Evolutionary conservation across 2,113 vertebrate species (phyloP), one percentile per base, ranked within the genome.

Genomic region (Xiphophorus couchianus): DNA sequence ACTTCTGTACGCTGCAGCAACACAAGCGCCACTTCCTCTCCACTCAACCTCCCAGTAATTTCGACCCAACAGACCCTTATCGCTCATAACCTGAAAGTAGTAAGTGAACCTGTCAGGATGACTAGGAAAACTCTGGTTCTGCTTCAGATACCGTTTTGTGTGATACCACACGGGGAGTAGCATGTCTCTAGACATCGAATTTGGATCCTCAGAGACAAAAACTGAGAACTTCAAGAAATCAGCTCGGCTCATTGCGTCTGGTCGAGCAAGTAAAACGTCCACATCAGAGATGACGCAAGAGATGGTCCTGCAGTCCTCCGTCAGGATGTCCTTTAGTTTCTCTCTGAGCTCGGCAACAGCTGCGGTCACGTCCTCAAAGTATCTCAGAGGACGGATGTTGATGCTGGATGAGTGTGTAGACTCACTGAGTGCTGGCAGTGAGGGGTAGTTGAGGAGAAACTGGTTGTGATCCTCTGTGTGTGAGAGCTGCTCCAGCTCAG

Each of bases 381-480:
- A 13, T 3, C n/a, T 62, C 8, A 11, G 70, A 42, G 33, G 70
- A 62, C 7, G 31, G 7, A 19, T 12, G 0, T 15, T 8, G 69
- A 39, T 28, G 25, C 54, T 29, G 69, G 69, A 61, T 28, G 54
- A 61, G 54, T 33, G 31, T 61, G 33, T 14, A 11, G 69, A 11
- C 33, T 39, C 54, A 39, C 69, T 13, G 58, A 71, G 58, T 5
- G 58, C n/a, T 62, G 69, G 29, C 69, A 62, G n/a, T 12, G 69
- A 71, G n/a, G n/a, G 15, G 58, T 42, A 71, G 33, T 28, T 71
- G 33, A 29, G 58, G 13, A 71, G 69, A 25, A 72, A 72, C 25
- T 72, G 69, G 69, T 5, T 62, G 51, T 42, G 70, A 30, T 72
- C 70, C 33, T 72, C 35, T 42, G 70, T 72, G n/a, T 62, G n/a